Conservation (phyloP, 2,797 vertebrate species). For the Enteromius fasciolatus region DNA sequence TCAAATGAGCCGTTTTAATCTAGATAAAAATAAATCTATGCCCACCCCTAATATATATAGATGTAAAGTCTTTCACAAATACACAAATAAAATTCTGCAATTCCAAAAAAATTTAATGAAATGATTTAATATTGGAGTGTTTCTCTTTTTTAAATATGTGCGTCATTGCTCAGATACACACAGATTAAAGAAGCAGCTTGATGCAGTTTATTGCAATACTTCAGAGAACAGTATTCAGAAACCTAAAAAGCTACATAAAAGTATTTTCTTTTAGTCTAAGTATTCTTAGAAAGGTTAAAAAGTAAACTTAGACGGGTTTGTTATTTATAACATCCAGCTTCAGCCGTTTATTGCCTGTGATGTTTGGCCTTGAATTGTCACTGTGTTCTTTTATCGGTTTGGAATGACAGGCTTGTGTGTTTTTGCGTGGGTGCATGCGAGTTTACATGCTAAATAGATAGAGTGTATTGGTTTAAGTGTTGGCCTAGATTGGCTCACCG, state of each 20-base stretch:
- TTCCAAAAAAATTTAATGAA: background rate
- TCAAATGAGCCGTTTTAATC: no score
- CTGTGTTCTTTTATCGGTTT: background rate
- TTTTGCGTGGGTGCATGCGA: background rate
- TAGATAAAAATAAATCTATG: no score
- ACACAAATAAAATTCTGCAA: background rate
- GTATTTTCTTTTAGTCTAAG: background rate
- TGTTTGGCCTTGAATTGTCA: slow-evolving; percentile 25
- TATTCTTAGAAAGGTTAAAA: slow-evolving; percentile 13
- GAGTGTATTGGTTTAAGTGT: background rate
- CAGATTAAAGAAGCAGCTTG: background rate
- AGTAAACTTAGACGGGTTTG: background rate
- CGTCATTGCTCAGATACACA: background rate
- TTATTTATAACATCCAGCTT: slow-evolving; percentile 15
- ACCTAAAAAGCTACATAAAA: background rate
- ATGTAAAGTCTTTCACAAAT: no score
- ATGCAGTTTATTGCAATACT: background rate
- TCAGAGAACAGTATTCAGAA: background rate
- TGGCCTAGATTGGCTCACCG: slow-evolving; percentile 15
- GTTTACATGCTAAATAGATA: background rate
- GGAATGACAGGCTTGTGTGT: slow-evolving; percentile 18
- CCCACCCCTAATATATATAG: no score
- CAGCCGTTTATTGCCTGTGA: slow-evolving; percentile 23
- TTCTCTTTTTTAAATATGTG: background rate
- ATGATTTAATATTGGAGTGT: background rate